These are phyloP conservation scores for Ceriagrion tenellum DNA, from an alignment of 2,888 invertebrate genomes.

Conservation along the genomic window DNA sequence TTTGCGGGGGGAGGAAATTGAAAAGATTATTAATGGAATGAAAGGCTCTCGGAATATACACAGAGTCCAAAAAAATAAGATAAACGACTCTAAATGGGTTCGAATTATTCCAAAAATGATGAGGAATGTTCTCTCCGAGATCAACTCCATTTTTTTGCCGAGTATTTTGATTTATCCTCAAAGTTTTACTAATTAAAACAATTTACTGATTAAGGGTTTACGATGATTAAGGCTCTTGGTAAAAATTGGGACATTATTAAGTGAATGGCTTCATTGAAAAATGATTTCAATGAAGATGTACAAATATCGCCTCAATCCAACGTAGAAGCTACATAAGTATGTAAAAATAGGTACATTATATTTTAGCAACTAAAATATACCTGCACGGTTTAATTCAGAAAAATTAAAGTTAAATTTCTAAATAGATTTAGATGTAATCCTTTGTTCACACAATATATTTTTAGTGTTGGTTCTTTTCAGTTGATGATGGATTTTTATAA, in stretches of 20 bases:
- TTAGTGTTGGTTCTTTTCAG: too few species aligned
- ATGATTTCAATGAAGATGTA: neutral
- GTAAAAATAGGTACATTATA: too few species aligned
- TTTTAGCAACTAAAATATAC: too few species aligned
- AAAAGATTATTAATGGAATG: slow-evolving; percentile 55
- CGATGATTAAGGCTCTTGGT: neutral
- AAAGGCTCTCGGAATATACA: neutral
- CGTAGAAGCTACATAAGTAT: too few species aligned
- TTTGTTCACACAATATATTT: too few species aligned
- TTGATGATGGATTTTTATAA: too few species aligned
- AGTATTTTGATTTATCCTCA: neutral
- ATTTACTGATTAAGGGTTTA: neutral
- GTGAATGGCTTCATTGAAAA: neutral
- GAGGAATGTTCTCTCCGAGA: neutral
- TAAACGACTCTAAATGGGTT: slow-evolving; percentile 2
- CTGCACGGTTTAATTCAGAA: too few species aligned
- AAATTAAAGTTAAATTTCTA: too few species aligned
- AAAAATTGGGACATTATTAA: too few species aligned
- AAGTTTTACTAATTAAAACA: neutral
- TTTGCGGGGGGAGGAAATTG: neutral
- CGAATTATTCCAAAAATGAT: neutral
- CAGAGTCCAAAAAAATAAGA: neutral
- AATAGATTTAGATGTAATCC: too few species aligned
- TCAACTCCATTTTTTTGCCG: neutral
- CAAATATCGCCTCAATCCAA: too few species aligned